Evolutionary conservation across 2,113 vertebrate species (phyloP).

Genomic region (Peromyscus maniculatus): DNA sequence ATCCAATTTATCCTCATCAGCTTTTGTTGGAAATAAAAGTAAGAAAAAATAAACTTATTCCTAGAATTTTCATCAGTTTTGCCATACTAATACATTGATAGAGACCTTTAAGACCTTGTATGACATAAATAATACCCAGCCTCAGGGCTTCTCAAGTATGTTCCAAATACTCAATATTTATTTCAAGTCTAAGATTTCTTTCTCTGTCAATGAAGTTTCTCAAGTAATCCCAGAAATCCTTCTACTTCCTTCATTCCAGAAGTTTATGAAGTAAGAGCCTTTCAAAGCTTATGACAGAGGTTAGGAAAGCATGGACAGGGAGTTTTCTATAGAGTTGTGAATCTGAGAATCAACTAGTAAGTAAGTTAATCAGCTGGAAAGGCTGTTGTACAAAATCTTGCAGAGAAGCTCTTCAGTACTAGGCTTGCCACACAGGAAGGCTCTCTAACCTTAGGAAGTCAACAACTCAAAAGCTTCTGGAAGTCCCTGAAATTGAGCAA

Average conservation of each 20-base stretch:
- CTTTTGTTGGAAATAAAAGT: not conserved
- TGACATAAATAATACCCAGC: not conserved
- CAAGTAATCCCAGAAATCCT: not conserved
- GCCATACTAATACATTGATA: not conserved
- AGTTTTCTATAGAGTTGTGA: not conserved
- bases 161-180: not conserved
- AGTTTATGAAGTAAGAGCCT: not conserved
- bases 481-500: not conserved
- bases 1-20: not conserved
- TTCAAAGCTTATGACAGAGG: not conserved
- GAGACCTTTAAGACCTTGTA: not conserved
- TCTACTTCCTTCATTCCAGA: not conserved
- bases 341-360: not conserved
- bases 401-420: not conserved
- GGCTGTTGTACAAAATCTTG: not conserved
- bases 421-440: not conserved
- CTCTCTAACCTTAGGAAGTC: not conserved
- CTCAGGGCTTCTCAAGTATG: not conserved
- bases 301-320: not conserved
- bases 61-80: not conserved
- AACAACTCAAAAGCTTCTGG: not conserved
- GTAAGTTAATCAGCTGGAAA: not conserved
- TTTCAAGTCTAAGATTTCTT: not conserved
- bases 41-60: not conserved
- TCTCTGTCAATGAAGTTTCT: not conserved